Conservation (phyloP, 1,140 invertebrate genomes). For the Potamilus streckersoni region DNA sequence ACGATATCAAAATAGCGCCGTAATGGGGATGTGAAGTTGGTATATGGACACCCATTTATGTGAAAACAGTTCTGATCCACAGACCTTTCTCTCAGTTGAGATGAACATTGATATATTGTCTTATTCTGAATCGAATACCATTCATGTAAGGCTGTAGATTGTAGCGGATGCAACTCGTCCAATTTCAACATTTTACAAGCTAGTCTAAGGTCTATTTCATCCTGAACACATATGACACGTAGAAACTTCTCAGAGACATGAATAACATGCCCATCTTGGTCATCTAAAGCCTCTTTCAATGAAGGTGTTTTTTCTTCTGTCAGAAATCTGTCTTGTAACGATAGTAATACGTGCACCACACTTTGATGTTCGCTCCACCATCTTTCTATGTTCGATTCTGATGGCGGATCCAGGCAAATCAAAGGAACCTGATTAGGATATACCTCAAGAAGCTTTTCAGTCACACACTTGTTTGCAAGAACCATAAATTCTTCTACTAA, state of each 20-base stretch:
- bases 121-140: conserved; percentile 32
- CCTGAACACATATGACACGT: too few species aligned
- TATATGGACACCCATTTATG: conserved; percentile 34
- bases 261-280: conserved; percentile 13
- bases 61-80: conserved; percentile 23
- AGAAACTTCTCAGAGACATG: conserved; percentile 7
- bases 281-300: neutral
- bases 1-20: conserved; percentile 90
- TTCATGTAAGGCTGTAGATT: conserved; percentile 22
- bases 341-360: conserved; percentile 11
- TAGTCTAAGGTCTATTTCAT: neutral
- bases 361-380: conserved; percentile 10
- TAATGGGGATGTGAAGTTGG: conserved; percentile 91
- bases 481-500: neutral
- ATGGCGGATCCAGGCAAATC: conserved; percentile 19
- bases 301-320: neutral
- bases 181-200: conserved; percentile 14
- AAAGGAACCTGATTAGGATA: conserved; percentile 13
- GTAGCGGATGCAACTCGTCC: conserved; percentile 27
- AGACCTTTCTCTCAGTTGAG: too few species aligned
- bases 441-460: neutral
- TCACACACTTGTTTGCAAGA: neutral
- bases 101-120: conserved; percentile 21
- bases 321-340: conserved; percentile 13
- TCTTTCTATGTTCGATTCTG: conserved; percentile 5